Evolutionary conservation across 2,113 vertebrate species (phyloP).

Genomic region (Cyrtonyx montezumae): DNA sequence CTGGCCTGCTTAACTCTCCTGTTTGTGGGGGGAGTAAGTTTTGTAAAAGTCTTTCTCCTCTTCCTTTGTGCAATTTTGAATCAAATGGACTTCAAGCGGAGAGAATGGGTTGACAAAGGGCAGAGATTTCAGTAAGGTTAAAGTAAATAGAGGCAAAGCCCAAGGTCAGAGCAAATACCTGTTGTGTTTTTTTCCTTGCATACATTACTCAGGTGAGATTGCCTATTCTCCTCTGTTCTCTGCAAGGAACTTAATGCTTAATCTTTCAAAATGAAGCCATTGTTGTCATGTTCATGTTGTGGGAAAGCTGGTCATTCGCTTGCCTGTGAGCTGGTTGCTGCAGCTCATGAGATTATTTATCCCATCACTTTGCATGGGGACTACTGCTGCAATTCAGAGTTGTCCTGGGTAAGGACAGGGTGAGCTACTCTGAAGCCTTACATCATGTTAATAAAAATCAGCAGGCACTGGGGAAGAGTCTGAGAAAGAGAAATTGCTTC

Average conservation of each 20-base stretch:
- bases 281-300: not conserved
- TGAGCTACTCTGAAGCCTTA: not conserved
- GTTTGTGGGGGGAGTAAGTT: not conserved
- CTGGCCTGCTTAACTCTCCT: not conserved
- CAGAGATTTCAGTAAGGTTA: not conserved
- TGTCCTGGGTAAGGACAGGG: not conserved
- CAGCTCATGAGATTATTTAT: not conserved
- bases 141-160: not conserved
- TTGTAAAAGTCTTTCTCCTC: not conserved
- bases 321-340: not conserved
- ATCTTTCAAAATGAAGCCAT: not conserved
- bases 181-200: too few relatives aligned
- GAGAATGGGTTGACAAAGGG: not conserved
- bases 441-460: not conserved
- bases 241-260: not conserved
- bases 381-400: not conserved
- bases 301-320: not conserved
- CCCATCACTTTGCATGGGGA: not conserved
- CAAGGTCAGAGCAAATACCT: not conserved
- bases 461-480: not conserved
- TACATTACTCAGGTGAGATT: not conserved
- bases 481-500: not conserved
- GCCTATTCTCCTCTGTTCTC: not conserved
- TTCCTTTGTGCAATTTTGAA: fast-evolving
- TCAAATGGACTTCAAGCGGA: not conserved